Conservation (phyloP, 1,140 invertebrate species). For the Hyles vespertilio region DNA sequence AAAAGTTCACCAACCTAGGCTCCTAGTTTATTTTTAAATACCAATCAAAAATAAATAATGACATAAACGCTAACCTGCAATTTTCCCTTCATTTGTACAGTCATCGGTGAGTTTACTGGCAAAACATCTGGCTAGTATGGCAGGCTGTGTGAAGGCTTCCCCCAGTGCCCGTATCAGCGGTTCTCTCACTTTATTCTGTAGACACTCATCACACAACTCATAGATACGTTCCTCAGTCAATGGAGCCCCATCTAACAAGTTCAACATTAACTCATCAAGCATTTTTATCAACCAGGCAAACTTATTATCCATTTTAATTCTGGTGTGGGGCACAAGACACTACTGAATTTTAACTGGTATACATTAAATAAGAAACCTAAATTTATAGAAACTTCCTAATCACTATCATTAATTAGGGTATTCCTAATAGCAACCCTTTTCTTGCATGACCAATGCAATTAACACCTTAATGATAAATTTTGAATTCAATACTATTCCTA, state of each 20-base stretch:
- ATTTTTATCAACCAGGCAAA: conserved; percentile 23
- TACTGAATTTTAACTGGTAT: too few species aligned
- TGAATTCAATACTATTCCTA: too few species aligned
- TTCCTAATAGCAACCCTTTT: too few species aligned
- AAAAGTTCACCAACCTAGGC: not conserved
- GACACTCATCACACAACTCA: conserved; percentile 62
- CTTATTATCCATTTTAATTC: conserved; percentile 3
- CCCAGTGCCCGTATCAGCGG: conserved; percentile 57
- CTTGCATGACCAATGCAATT: too few species aligned
- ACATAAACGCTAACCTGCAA: conserved; percentile 24
- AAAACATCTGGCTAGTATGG: conserved; percentile 77
- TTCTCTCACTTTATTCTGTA: conserved; percentile 47
- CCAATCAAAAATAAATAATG: not conserved
- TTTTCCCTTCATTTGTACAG: conserved; percentile 34
- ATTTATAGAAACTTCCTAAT: too few species aligned
- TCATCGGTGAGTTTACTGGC: conserved; percentile 64
- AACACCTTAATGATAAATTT: too few species aligned
- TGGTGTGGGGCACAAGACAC: too few species aligned
- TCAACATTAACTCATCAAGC: conserved; percentile 35
- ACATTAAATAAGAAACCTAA: too few species aligned
- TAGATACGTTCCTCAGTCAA: conserved; percentile 68
- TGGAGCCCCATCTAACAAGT: conserved; percentile 50
- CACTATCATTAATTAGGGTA: too few species aligned
- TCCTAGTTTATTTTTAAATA: not conserved
- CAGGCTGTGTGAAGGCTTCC: conserved; percentile 68